Evolutionary conservation across 2,797 vertebrate species (phyloP).

Genomic region (Nasua narica): DNA sequence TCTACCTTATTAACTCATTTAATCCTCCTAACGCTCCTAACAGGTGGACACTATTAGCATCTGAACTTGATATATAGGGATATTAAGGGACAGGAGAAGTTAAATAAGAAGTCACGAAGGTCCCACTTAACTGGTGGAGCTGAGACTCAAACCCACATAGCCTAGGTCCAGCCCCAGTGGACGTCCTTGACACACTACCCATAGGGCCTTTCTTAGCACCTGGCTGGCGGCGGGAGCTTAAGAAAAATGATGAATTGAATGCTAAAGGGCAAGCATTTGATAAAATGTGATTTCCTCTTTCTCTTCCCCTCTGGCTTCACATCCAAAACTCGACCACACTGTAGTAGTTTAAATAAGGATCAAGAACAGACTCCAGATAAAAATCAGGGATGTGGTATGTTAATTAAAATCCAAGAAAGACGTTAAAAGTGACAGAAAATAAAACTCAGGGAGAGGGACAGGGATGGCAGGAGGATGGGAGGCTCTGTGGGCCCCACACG

Average conservation of each 20-base stretch:
- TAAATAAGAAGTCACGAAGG: not conserved
- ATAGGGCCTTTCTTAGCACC: not conserved
- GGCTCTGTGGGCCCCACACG: not conserved
- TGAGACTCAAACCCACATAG: not conserved
- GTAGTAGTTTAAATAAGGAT: not conserved
- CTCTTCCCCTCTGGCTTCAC: not conserved
- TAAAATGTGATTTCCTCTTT: not conserved
- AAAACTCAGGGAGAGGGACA: not conserved
- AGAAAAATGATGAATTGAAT: not conserved
- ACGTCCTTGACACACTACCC: not conserved
- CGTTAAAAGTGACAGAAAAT: not conserved
- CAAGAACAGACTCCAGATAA: not conserved
- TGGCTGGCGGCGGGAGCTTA: not conserved
- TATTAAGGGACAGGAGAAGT: not conserved
- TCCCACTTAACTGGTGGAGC: not conserved
- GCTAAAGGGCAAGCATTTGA: not conserved
- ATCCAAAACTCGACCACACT: not conserved
- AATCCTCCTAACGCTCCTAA: not conserved
- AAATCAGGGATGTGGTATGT: not conserved
- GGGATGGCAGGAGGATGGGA: not conserved
- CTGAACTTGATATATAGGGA: not conserved
- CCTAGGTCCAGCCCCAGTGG: not conserved
- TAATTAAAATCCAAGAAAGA: not conserved
- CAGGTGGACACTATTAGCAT: not conserved
- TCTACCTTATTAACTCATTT: not conserved